phyloP scores from a whole-genome alignment of 2,113 vertebrate genomes.

The Entosphenus tridentatus region DNA sequence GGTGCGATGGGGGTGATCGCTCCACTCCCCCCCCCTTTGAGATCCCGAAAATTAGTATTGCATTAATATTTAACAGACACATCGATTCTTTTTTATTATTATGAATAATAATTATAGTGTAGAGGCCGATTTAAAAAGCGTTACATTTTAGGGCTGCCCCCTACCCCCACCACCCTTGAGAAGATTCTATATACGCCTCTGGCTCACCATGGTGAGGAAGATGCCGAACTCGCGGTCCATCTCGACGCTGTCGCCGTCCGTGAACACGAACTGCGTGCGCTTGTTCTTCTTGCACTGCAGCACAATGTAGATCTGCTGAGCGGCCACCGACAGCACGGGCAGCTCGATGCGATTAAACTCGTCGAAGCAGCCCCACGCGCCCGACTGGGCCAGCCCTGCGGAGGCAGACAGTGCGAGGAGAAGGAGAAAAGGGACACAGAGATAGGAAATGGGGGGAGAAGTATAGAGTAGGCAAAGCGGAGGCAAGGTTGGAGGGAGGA shows the following conservation, averaged over 20 bases:
- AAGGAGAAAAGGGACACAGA: background rate
- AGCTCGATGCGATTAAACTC: conserved; percentile 28
- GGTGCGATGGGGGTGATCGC: too few species aligned
- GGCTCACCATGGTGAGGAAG: conserved; percentile 28
- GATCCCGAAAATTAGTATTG: too few species aligned
- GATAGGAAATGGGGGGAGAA: background rate
- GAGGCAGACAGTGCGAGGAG: background rate
- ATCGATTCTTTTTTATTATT: too few species aligned
- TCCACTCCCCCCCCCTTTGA: too few species aligned
- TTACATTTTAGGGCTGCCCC: too few species aligned
- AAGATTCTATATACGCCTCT: background rate
- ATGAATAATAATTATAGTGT: too few species aligned
- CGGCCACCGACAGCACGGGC: conserved; percentile 26
- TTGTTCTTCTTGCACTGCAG: conserved; percentile 28
- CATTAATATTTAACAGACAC: too few species aligned
- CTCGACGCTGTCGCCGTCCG: conserved; percentile 24
- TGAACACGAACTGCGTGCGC: conserved; percentile 22
- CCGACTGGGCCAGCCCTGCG: conserved; percentile 25
- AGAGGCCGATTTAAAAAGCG: too few species aligned
- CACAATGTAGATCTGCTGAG: conserved; percentile 26
- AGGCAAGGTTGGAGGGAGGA: too few species aligned
- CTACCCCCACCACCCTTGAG: too few species aligned
- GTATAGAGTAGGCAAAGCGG: too few species aligned
- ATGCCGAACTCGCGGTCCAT: conserved; percentile 31
- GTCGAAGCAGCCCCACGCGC: conserved; percentile 24